Evolutionary conservation across 2,888 invertebrate species (phyloP), one percentile per base, ranked within the genome.

Genomic region (Calliphora vomitoria): DNA sequence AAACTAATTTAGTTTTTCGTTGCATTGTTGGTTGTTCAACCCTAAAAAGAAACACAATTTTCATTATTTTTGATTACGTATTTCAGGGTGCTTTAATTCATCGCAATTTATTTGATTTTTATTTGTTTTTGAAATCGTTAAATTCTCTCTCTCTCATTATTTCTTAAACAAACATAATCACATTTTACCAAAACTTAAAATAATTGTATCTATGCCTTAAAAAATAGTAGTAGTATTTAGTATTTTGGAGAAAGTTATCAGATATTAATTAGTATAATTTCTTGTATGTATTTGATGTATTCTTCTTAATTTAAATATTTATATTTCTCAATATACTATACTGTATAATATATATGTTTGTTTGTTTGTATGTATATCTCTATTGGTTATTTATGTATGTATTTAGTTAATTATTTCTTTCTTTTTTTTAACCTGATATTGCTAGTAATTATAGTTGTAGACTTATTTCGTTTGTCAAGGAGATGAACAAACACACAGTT

Each of bases 111-210:
- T 82, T 82, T 82, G 83, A 83, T 85, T 84, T 78, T 82, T 75
- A 75, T 81, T 84, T 85, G 79, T 74, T 85, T 82, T 82, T 87
- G 85, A 87, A 87, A 87, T 75, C 68, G 18, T 75, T 75, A 69
- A 80, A 74, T 72, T 55, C 44, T 58, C 55, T 66, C 20, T 64
- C 35, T 75, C 64, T 38, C 35, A 78, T 71, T 76, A 69, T 79
- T 87, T 82, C 82, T 85, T 82, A 82, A 86, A 85, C 69, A 82
- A 87, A 85, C 87, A 82, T 85, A 87, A 87, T 87, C 87, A 87
- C 87, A 87, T 82, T 79, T 82, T 85, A 75, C 87, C 82, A 87
- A 85, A 87, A 82, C 85, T 87, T 85, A 87, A 87, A 82, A 82
- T 87, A 87, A 82, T 85, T 84, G 72, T 85, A 85, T 85, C 87